A percentile compares a stretch with the other conserved stretches of the same genome.
These are phyloP conservation scores for Lordiphosa fenestrarum DNA, from an alignment of 2,888 invertebrate species.

Conservation along the genomic window DNA sequence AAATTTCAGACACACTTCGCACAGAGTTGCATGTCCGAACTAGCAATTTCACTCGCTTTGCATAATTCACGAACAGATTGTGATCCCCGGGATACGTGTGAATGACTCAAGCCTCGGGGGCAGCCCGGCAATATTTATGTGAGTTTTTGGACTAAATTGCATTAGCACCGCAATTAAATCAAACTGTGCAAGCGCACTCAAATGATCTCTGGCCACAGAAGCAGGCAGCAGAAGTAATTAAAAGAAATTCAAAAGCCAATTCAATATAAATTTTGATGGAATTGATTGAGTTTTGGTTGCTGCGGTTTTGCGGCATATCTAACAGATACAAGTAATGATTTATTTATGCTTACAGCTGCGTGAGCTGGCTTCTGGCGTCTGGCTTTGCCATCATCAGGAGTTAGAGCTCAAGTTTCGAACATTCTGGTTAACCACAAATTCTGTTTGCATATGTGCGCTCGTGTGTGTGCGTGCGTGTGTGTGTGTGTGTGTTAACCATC, in stretches of 20 bases:
- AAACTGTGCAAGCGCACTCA: constrained; percentile 15
- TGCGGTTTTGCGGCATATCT: constrained; percentile 30
- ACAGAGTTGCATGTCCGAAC: constrained; percentile 57
- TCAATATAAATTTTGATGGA: constrained; percentile 23
- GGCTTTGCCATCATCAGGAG: not conserved
- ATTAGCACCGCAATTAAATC: constrained; percentile 43
- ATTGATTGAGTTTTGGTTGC: constrained; percentile 18
- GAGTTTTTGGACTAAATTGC: constrained; percentile 31
- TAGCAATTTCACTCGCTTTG: constrained; percentile 53
- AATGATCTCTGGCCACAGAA: not conserved
- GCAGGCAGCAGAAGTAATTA: constrained; percentile 16
- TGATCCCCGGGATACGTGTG: constrained; percentile 11
- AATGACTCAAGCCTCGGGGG: constrained; percentile 2
- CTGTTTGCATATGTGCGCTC: constrained; percentile 11
- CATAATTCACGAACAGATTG: constrained; percentile 48
- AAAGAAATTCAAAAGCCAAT: constrained; percentile 17
- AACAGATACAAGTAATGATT: constrained; percentile 12
- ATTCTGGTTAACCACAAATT: constrained; percentile 40
- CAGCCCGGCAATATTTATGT: constrained; percentile 22
- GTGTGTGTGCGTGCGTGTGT: not conserved
- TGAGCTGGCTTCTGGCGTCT: constrained; percentile 10
- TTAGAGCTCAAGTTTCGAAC: constrained; percentile 33
- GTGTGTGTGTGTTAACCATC: constrained; percentile 1
- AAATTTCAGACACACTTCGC: constrained; percentile 40
- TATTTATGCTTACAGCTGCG: constrained; percentile 19